These are phyloP conservation scores for Puffinus mauretanicus DNA, from an alignment of 2,113 vertebrate genomes.

Conservation along the genomic window DNA sequence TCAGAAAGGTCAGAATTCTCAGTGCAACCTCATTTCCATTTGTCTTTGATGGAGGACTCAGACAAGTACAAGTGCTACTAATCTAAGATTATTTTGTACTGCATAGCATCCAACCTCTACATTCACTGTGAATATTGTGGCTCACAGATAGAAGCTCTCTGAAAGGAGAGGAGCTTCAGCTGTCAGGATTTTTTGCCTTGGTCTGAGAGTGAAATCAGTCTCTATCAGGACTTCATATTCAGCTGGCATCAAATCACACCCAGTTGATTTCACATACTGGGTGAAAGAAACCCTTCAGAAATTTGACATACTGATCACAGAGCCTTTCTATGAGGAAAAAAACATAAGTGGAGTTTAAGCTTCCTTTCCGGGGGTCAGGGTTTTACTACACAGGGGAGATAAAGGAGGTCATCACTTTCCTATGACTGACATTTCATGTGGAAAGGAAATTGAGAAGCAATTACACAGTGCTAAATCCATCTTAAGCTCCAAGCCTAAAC, in stretches of 20 bases:
- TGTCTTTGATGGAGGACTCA: neutral
- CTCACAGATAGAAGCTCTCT: neutral
- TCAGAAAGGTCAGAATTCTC: neutral
- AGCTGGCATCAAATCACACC: neutral
- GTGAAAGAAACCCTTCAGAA: neutral
- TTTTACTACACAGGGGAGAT: neutral
- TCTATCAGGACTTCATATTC: neutral
- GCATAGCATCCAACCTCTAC: neutral
- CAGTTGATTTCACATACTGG: neutral
- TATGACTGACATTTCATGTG: neutral
- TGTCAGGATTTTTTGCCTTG: neutral
- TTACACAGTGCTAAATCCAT: neutral
- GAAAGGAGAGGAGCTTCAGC: neutral
- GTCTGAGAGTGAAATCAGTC: neutral
- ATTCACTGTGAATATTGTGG: neutral
- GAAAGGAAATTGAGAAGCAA: neutral
- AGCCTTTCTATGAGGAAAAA: neutral
- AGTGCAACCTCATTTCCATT: neutral
- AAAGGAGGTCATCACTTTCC: neutral
- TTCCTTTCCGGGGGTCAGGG: neutral
- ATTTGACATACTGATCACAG: neutral
- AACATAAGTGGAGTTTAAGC: neutral
- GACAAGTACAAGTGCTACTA: neutral
- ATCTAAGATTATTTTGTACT: neutral
- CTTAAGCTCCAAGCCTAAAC: neutral